phyloP scores from a whole-genome alignment of 1,140 invertebrate species.

The Galendromus occidentalis region DNA sequence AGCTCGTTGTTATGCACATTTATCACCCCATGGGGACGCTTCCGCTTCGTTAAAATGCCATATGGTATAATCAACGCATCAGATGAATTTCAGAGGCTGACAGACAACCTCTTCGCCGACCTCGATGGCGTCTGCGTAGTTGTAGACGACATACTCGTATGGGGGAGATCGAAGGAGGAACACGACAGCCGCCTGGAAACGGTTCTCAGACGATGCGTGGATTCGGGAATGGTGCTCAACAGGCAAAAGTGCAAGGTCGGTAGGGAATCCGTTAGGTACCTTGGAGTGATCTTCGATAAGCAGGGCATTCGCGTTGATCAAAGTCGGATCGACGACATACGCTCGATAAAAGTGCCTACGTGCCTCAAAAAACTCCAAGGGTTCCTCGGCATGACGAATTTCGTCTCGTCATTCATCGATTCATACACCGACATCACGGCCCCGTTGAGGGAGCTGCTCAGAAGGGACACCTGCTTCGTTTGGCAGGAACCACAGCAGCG shows the following conservation, averaged over 20 bases:
- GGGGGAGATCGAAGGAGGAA: neutral
- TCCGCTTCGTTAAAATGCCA: neutral
- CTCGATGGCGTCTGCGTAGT: no score
- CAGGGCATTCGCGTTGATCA: conserved; percentile 22
- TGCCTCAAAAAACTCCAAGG: conserved; percentile 20
- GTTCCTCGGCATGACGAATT: conserved; percentile 26
- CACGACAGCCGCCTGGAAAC: neutral
- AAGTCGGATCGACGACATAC: no score
- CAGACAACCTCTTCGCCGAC: neutral
- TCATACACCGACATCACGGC: conserved; percentile 24
- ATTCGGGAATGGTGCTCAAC: neutral
- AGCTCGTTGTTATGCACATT: neutral
- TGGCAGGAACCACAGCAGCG: conserved; percentile 13
- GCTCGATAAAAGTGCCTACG: no score
- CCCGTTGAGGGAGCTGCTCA: conserved; percentile 19
- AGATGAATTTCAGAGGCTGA: neutral
- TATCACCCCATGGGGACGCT: neutral
- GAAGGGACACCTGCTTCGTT: conserved; percentile 15
- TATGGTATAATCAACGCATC: neutral
- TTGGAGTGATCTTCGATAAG: conserved; percentile 17
- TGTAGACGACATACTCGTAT: no score
- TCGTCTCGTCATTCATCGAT: conserved; percentile 24
- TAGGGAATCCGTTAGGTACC: neutral
- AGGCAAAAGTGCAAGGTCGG: neutral
- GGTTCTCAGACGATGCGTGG: neutral